phyloP scores from a whole-genome alignment of 2,113 vertebrate species.

The Daubentonia madagascariensis region DNA sequence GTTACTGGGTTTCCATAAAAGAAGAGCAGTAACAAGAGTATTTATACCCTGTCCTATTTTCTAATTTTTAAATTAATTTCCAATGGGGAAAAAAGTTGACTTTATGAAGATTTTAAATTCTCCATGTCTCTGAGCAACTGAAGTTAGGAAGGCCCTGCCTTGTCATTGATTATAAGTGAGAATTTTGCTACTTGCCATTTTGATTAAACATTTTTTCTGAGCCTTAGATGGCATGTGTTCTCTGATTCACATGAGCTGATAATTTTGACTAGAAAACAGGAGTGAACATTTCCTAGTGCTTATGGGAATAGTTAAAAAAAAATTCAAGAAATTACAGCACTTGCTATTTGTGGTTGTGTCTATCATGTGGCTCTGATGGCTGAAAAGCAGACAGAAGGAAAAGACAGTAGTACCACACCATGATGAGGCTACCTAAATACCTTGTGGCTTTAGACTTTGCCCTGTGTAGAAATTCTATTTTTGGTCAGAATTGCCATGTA shows the following conservation, averaged over 20 bases:
- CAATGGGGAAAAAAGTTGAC: neutral
- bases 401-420: neutral
- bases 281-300: slow-evolving; percentile 31
- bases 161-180: neutral
- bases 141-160: neutral
- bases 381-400: slow-evolving; percentile 27
- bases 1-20: neutral
- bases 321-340: slow-evolving; percentile 25
- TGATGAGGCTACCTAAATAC: neutral
- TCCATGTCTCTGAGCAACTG: neutral
- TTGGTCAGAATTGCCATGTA: neutral
- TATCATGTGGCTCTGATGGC: slow-evolving; percentile 11
- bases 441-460: neutral
- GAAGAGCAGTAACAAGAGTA: neutral
- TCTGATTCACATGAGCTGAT: neutral
- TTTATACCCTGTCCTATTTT: neutral
- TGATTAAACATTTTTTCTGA: neutral
- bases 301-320: slow-evolving; percentile 41
- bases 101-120: neutral
- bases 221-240: neutral
- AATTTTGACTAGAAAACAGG: slow-evolving; percentile 33
- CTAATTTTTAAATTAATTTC: neutral
- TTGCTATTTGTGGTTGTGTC: slow-evolving; percentile 44
- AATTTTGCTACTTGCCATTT: neutral
- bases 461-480: neutral